These are phyloP conservation scores for Myocastor coypus DNA, from an alignment of 2,113 vertebrate species.

Conservation along the genomic window DNA sequence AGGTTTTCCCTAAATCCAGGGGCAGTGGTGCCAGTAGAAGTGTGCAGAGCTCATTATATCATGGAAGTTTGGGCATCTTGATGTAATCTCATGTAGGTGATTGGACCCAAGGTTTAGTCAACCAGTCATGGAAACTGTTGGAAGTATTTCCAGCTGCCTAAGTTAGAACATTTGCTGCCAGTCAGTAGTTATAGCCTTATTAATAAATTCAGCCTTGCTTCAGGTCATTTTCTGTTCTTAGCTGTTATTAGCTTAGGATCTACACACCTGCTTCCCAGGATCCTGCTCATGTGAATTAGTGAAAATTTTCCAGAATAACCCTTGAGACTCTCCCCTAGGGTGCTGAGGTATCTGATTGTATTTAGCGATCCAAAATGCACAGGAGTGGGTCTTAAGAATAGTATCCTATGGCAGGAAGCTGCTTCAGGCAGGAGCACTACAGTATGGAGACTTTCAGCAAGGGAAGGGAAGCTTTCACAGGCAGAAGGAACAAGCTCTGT, in stretches of 20 bases:
- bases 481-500: background rate
- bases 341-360: background rate
- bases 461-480: background rate
- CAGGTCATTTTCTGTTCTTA: constrained; percentile 43
- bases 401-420: background rate
- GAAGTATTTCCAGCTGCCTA: constrained; percentile 30
- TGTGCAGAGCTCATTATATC: background rate
- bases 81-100: background rate
- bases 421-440: background rate
- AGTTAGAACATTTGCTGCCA: background rate
- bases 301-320: background rate
- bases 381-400: background rate
- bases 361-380: background rate
- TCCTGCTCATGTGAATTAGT: background rate
- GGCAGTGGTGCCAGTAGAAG: background rate
- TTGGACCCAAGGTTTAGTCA: constrained; percentile 32
- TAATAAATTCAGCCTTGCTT: constrained; percentile 13
- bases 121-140: constrained; percentile 24
- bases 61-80: background rate
- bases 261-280: background rate
- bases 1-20: background rate
- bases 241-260: background rate
- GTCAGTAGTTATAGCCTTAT: background rate
- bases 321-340: background rate
- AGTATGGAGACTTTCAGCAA: background rate